These are phyloP conservation scores for Tretioscincus oriximinensis DNA, from an alignment of 2,113 vertebrate species.

Conservation along the genomic window DNA sequence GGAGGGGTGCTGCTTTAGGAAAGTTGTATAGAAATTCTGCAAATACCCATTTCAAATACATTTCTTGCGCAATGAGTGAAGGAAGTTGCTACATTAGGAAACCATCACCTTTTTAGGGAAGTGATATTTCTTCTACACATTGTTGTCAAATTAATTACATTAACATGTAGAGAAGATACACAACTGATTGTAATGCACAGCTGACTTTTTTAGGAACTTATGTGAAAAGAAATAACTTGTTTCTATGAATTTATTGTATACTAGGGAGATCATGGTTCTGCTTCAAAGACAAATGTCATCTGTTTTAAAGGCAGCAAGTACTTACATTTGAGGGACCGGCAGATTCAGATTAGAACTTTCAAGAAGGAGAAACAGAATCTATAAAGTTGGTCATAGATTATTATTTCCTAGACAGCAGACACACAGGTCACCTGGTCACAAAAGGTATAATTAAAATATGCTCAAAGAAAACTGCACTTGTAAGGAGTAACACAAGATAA, in stretches of 20 bases:
- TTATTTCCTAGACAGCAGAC: too few species aligned
- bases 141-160: constrained; percentile 22
- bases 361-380: too few species aligned
- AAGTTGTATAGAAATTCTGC: constrained; percentile 24
- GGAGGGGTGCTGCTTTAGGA: constrained; percentile 21
- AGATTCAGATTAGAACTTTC: too few species aligned
- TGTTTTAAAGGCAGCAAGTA: too few species aligned
- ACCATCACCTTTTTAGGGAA: constrained; percentile 41
- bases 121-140: constrained; percentile 31
- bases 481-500: too few species aligned
- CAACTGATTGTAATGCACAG: constrained; percentile 15
- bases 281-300: too few species aligned
- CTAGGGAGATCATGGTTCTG: background rate
- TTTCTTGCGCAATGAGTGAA: constrained; percentile 36
- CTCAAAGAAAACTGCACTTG: too few species aligned
- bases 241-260: constrained; percentile 38
- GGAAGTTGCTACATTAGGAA: constrained; percentile 42
- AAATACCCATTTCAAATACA: constrained; percentile 39
- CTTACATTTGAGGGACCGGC: too few species aligned
- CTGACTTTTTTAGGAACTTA: constrained; percentile 32
- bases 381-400: too few species aligned
- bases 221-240: constrained; percentile 39
- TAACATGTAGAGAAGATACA: constrained; percentile 29
- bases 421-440: too few species aligned
- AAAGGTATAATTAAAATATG: too few species aligned